A percentile compares a stretch with the other conserved stretches of the same genome.
Conservation (phyloP, 2,797 vertebrate genomes). For the Schizothorax lantsangensis region DNA sequence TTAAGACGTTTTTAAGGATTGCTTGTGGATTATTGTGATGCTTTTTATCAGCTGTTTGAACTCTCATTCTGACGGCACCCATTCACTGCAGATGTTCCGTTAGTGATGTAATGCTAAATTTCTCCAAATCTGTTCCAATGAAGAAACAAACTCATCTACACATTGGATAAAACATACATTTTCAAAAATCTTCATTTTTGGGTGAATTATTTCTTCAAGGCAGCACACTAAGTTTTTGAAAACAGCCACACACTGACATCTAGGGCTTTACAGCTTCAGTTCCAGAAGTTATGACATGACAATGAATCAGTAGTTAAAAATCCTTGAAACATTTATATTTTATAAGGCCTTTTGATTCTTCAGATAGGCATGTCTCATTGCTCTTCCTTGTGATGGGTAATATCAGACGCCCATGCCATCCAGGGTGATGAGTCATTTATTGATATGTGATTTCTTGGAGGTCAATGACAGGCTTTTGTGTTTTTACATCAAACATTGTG, state of each 20-base stretch:
- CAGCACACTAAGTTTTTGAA: neutral
- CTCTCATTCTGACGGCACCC: neutral
- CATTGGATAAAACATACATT: neutral
- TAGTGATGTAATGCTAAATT: neutral
- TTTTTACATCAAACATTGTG: constrained; percentile 28
- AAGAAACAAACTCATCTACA: neutral
- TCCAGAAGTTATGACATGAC: neutral
- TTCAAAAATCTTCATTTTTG: neutral
- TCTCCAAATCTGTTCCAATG: neutral
- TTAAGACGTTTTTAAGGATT: neutral
- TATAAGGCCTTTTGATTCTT: constrained; percentile 4
- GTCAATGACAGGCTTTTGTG: constrained; percentile 36
- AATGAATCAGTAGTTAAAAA: constrained; percentile 19
- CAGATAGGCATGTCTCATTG: constrained; percentile 24
- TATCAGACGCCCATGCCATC: neutral
- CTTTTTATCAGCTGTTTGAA: neutral
- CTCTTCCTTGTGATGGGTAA: neutral
- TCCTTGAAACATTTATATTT: constrained; percentile 29
- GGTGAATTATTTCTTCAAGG: neutral
- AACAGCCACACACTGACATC: neutral
- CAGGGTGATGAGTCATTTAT: neutral
- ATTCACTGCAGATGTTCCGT: neutral
- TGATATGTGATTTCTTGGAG: neutral
- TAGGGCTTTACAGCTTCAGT: neutral
- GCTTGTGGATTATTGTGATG: neutral